Evolutionary conservation across 1,140 invertebrate genomes (phyloP).

Genomic region (Oncopeltus fasciatus): DNA sequence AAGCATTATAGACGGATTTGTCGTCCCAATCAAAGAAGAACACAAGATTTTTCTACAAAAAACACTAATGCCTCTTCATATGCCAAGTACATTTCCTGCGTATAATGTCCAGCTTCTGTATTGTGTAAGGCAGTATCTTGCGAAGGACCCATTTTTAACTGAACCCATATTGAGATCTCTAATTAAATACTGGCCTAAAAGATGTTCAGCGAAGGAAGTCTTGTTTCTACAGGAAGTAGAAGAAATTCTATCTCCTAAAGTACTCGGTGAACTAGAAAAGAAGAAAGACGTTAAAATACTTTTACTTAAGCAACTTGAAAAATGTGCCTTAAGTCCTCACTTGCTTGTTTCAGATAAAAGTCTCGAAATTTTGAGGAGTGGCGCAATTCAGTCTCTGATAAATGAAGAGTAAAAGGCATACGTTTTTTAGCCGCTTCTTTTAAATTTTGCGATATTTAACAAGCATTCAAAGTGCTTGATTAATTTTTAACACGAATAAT

Average conservation of each 20-base stretch:
- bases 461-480: too few relatives aligned
- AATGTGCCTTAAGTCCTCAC: constrained; percentile 96
- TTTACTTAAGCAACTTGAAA: constrained; percentile 89
- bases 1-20: constrained; percentile 98
- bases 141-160: constrained; percentile 92
- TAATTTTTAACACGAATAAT: too few relatives aligned
- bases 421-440: too few relatives aligned
- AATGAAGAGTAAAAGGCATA: too few relatives aligned
- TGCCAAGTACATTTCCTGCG: constrained; percentile 70
- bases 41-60: constrained; percentile 96
- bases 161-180: constrained; percentile 88
- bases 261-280: constrained; percentile 92
- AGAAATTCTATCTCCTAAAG: constrained; percentile 95
- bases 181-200: constrained; percentile 98
- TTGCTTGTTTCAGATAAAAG: constrained; percentile 94
- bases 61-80: constrained; percentile 90
- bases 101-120: constrained; percentile 95
- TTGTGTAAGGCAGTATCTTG: constrained; percentile 98
- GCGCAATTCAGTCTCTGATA: too few relatives aligned
- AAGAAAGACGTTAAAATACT: constrained; percentile 95
- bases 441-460: too few relatives aligned
- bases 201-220: constrained; percentile 92
- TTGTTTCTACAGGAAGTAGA: constrained; percentile 97
- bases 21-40: constrained; percentile 87
- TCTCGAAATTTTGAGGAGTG: too few relatives aligned